Evolutionary conservation across 2,888 invertebrate species (phyloP).

Genomic region (Diabrotica balteata): DNA sequence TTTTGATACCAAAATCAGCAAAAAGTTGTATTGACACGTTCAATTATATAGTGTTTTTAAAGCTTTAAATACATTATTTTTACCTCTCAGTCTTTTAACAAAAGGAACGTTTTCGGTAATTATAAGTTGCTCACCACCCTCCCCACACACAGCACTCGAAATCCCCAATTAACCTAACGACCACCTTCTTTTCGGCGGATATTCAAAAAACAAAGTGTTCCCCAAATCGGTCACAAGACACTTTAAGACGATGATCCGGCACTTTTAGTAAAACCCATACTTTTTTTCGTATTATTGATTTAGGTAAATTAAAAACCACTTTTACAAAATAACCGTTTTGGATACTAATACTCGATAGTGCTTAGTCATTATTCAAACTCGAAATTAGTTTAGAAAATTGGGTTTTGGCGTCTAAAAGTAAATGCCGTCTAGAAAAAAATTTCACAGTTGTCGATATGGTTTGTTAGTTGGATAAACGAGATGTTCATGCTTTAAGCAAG

Average conservation of each 20-base stretch:
- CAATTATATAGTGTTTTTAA: too few species aligned
- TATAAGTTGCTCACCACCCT: constrained; percentile 9
- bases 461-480: constrained; percentile 47
- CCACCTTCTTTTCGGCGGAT: constrained; percentile 40
- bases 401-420: constrained; percentile 48
- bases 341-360: constrained; percentile 42
- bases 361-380: constrained; percentile 50
- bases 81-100: constrained; percentile 43
- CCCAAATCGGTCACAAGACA: constrained; percentile 42
- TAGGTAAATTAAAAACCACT: constrained; percentile 50
- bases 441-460: constrained; percentile 48
- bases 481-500: constrained; percentile 38
- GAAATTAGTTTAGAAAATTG: constrained; percentile 48
- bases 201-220: constrained; percentile 47
- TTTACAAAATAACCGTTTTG: constrained; percentile 45
- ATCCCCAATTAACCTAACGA: constrained; percentile 46
- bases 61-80: neutral
- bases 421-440: constrained; percentile 49
- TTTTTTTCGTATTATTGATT: constrained; percentile 47
- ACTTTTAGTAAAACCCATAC: constrained; percentile 41
- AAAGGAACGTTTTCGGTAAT: constrained; percentile 33
- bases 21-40: neutral
- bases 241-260: constrained; percentile 48
- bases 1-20: neutral
- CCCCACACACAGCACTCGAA: constrained; percentile 24